Percentiles rank a stretch among this genome's conserved stretches.
These are phyloP conservation scores for Drosophila mettleri DNA, from an alignment of 2,888 invertebrate species.

Conservation along the genomic window DNA sequence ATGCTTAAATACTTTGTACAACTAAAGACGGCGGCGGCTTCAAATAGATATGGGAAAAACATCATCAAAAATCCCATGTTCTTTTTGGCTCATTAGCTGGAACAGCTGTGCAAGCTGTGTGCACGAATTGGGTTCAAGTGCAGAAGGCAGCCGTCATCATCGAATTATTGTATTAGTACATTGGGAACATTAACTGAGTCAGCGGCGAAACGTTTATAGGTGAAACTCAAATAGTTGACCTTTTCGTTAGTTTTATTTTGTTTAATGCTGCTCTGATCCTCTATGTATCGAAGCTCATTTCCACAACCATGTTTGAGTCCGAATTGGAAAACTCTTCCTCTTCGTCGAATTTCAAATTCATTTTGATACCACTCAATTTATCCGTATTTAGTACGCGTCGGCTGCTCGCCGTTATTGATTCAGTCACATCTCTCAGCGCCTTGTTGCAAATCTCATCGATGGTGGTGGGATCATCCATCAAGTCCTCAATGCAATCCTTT, in stretches of 20 bases:
- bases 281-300: conserved; percentile 83
- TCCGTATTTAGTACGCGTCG: conserved; percentile 63
- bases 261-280: neutral
- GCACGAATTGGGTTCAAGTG: conserved; percentile 72
- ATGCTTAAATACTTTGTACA: conserved; percentile 58
- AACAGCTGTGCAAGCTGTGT: conserved; percentile 61
- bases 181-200: conserved; percentile 13
- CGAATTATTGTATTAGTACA: conserved; percentile 9
- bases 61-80: conserved; percentile 58
- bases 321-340: conserved; percentile 79
- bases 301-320: conserved; percentile 80
- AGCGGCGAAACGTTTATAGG: conserved; percentile 1
- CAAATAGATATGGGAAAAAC: conserved; percentile 59
- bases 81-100: conserved; percentile 40
- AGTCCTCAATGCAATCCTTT: conserved; percentile 85
- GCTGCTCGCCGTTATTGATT: conserved; percentile 56
- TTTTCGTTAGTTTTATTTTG: neutral
- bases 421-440: conserved; percentile 57
- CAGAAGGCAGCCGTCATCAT: conserved; percentile 36
- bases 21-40: conserved; percentile 51
- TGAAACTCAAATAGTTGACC: neutral
- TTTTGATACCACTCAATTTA: conserved; percentile 70
- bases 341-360: conserved; percentile 82
- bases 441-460: conserved; percentile 80
- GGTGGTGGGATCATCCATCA: conserved; percentile 82